These are phyloP conservation scores for Vannuccia rotundouncinata DNA, from an alignment of 2,888 invertebrate genomes.

Conservation along the genomic window DNA sequence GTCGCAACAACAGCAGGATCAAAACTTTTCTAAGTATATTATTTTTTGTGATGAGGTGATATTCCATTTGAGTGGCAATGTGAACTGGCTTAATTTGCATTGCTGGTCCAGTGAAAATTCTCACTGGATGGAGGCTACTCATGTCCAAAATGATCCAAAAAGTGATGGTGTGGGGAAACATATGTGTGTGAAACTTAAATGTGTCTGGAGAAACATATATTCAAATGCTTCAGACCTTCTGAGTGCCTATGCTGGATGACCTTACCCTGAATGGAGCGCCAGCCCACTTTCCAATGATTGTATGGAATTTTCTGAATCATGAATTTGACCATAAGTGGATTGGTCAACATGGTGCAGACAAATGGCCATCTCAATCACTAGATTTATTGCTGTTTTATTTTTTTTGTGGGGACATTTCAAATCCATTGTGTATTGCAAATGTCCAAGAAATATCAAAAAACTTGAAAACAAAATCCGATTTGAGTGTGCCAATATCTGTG, in stretches of 20 bases:
- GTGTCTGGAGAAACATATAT: conserved; percentile 18
- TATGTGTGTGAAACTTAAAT: conserved; percentile 6
- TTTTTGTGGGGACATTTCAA: conserved; percentile 22
- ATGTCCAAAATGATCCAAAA: conserved; percentile 31
- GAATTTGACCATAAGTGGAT: conserved; percentile 25
- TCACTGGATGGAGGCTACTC: conserved; percentile 31
- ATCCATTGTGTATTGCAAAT: conserved; percentile 1
- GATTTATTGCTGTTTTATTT: conserved; percentile 16
- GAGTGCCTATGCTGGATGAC: conserved; percentile 21
- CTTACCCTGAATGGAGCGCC: conserved; percentile 10
- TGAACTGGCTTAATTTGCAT: conserved; percentile 23
- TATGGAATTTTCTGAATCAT: background rate
- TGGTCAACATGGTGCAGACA: background rate
- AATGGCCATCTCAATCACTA: conserved; percentile 5
- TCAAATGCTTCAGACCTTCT: conserved; percentile 25
- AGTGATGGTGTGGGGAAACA: conserved; percentile 24
- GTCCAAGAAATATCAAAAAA: conserved; percentile 9
- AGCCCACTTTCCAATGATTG: conserved; percentile 15
- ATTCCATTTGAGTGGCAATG: conserved; percentile 16
- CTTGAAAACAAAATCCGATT: conserved; percentile 25
- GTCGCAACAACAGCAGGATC: conserved; percentile 23
- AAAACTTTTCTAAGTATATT: no score
- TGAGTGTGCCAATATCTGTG: conserved; percentile 6
- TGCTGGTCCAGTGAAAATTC: conserved; percentile 10
- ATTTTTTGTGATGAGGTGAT: conserved; percentile 10